Base-by-base conservation (phyloP, 1,140 invertebrate genomes). In the Anastatus disparis region DNA sequence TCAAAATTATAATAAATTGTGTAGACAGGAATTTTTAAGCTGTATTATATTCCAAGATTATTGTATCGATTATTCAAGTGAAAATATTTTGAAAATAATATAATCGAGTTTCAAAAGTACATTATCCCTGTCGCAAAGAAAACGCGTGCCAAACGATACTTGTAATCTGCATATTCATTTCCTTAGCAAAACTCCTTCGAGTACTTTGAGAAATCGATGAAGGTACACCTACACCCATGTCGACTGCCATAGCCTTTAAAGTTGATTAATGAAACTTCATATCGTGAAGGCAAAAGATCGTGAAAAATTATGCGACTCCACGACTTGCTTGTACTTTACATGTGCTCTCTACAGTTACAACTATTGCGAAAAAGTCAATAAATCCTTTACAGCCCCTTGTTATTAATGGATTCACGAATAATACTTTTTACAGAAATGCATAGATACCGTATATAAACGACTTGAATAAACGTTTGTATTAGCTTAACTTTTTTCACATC, bases 221-320 rank as follows among this genome's bases (percentile, higher is more conserved):
- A n/a, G 17, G 13, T 35, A n/a, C 24, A 17, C n/a, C 22, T 22
- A 52, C 4, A 7, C 7, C 24, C 27, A 29, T 31, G 52, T 29
- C 27, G 52, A 35, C 52, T 55, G n/a, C 52, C 22, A 35, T 27
- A 29, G 27, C 52, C 52, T 29, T n/a, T 55, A 55, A 55, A 4
- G 27, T 66, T 77, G 76, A 75, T 75, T 75, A 75, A 77, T 75
- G 72, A 71, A 71, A 59, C 71, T 71, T 70, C 59, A 75, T 35
- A 35, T 71, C 65, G 71, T 72, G n/a, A 73, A 75, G 42, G 52
- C 59, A 72, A 74, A 63, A 65, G 67, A 59, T 58, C 42, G 56
- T 71, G 66, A 70, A 72, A 73, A 74, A 77, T 77, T 73, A 70
- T 55, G 29, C 52, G 17, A 55, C 8, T 20, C 20, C 52, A 55